A percentile compares a stretch with the other conserved stretches of the same genome.
Evolutionary conservation across 2,113 vertebrate genomes (phyloP).

Genomic region (Onychorhynchus coronatus): DNA sequence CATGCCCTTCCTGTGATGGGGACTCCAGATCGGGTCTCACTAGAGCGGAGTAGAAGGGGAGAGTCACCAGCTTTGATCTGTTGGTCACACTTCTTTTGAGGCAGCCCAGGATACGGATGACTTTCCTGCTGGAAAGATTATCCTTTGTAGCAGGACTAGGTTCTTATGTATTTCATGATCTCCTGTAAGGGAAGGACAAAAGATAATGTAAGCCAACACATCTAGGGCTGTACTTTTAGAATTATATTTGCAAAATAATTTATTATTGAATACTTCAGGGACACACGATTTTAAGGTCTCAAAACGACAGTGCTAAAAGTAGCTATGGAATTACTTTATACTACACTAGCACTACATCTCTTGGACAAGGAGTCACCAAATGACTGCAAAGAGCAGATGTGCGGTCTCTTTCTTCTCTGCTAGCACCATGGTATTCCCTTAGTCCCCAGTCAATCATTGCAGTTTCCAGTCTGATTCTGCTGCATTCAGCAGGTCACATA

Average conservation of each 20-base stretch:
- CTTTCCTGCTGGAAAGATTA: background rate
- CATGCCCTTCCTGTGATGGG: background rate
- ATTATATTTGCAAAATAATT: background rate
- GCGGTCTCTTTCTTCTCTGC: background rate
- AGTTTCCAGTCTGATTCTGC: background rate
- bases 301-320: background rate
- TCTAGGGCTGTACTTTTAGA: background rate
- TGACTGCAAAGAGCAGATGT: background rate
- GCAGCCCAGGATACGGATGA: background rate
- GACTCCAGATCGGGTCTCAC: background rate
- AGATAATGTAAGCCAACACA: background rate
- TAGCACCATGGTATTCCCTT: background rate
- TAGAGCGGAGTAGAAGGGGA: background rate
- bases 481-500: background rate
- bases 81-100: background rate
- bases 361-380: background rate
- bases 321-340: background rate
- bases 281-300: background rate
- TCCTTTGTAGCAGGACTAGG: background rate
- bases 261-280: background rate
- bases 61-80: background rate
- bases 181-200: background rate
- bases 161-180: background rate
- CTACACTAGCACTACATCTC: background rate
- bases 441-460: background rate